Conservation (phyloP, 2,113 vertebrate genomes). For the Dicentrarchus labrax region DNA sequence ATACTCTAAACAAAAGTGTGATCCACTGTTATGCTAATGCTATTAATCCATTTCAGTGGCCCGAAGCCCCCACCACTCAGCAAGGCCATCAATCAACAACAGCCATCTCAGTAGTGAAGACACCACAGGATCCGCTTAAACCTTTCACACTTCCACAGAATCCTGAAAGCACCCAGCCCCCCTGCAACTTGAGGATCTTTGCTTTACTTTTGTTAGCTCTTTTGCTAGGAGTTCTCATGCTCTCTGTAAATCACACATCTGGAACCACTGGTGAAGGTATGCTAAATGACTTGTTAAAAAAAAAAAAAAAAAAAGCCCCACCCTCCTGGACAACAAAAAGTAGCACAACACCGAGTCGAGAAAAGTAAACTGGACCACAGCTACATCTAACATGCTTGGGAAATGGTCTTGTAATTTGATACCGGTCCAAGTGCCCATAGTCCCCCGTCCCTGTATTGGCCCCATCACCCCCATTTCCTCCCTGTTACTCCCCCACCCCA, state of each 20-base stretch:
- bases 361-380: slow-evolving; percentile 28
- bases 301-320: slow-evolving; percentile 42
- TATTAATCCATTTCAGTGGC: slow-evolving; percentile 68
- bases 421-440: slow-evolving; percentile 39
- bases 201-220: slow-evolving; percentile 49
- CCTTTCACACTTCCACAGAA: slow-evolving; percentile 68
- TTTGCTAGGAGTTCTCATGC: slow-evolving; percentile 43
- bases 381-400: slow-evolving; percentile 19
- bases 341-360: slow-evolving; percentile 18
- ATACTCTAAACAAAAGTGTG: slow-evolving; percentile 65
- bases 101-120: slow-evolving; percentile 48
- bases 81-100: slow-evolving; percentile 74
- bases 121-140: slow-evolving; percentile 65
- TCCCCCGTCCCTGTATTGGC: slow-evolving; percentile 53
- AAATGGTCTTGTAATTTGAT: slow-evolving; percentile 72
- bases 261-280: slow-evolving; percentile 78
- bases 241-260: slow-evolving; percentile 72
- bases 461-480: slow-evolving; percentile 69
- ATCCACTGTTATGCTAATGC: slow-evolving; percentile 79
- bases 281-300: slow-evolving; percentile 73
- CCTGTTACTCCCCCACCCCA: slow-evolving; percentile 12
- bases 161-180: slow-evolving; percentile 28
- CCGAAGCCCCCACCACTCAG: slow-evolving; percentile 47
- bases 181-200: slow-evolving; percentile 33
- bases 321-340: slow-evolving; percentile 53